Evolutionary conservation across 2,888 invertebrate genomes (phyloP).

Genomic region (Ormyrus nitidulus): DNA sequence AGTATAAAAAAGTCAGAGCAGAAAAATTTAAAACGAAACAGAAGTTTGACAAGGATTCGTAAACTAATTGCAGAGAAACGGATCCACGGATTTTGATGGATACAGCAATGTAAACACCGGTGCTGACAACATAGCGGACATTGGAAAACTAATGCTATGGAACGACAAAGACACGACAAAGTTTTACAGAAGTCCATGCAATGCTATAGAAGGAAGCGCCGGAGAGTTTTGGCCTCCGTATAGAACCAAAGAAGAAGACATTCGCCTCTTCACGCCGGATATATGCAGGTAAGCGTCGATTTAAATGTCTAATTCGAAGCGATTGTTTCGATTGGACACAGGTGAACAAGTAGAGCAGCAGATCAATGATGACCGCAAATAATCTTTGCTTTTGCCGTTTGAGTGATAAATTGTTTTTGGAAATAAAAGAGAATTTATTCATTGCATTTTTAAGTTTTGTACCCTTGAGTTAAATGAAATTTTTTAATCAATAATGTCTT

Average conservation of each 20-base stretch:
- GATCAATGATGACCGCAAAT: no score
- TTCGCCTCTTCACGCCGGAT: constrained; percentile 85
- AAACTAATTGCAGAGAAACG: constrained; percentile 81
- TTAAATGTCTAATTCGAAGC: neutral
- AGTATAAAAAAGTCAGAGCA: no score
- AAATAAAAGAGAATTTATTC: no score
- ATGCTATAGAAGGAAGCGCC: constrained; percentile 82
- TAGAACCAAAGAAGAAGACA: constrained; percentile 78
- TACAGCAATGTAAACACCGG: constrained; percentile 87
- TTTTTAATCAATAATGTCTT: no score
- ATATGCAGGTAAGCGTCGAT: constrained; percentile 80
- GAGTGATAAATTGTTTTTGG: no score
- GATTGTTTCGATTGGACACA: no score
- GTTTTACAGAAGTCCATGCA: constrained; percentile 78
- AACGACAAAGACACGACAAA: constrained; percentile 80
- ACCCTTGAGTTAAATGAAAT: no score
- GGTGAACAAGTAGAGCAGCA: no score
- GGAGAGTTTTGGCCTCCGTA: constrained; percentile 88
- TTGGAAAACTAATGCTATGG: constrained; percentile 86
- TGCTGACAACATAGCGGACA: constrained; percentile 77
- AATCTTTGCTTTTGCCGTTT: no score
- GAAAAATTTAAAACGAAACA: no score
- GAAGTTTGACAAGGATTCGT: no score
- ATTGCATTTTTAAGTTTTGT: no score
- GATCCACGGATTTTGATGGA: constrained; percentile 84